Evolutionary conservation across 2,797 vertebrate species (phyloP), one percentile per base, ranked within the genome.

Genomic region (Halcyon smyrnensis): DNA sequence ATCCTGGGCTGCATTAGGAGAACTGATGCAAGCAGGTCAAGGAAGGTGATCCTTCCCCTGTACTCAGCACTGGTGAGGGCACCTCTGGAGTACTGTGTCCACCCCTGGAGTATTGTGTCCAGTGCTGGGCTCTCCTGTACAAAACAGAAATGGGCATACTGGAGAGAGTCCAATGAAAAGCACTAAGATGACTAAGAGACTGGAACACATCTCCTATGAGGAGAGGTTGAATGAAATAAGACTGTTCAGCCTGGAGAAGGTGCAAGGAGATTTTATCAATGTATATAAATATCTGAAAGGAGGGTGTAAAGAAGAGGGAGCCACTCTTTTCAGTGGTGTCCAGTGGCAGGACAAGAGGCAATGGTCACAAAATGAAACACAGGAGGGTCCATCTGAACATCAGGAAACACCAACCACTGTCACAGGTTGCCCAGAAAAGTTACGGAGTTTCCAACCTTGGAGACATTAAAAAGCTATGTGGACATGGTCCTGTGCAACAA

Each of bases 11-110:
- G 30, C 4, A 11, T 43, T 57, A n/a, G 19, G 20, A 34, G 5
- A 4, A 6, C 4, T 17, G 7, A 11, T 67, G 19, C 28, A 53
- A 57, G 62, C 4, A 39, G 5, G 14, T 7, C 0, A 0, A 41
- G 12, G 9, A 12, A 76, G 4, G 8, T 73, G 32, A 46, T 43
- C 41, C 41, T 43, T 62, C 13, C 24, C 32, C 32, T 34, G 28
- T 54, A 32, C 18, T 54, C 7, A 28, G 30, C 53, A 54, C 30
- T 54, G 16, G 11, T 54, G 30, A 32, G 30, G 30, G 30, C 53
- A 54, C 53, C 30, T 19, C 53, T 54, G 53, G 53, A 32, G 16
- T 54, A 54, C 20, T 54, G 53, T 54, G 53, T 32, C 53, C 41
- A 43, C 41, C 41, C 17, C 41, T 43, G 41, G 41, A 43, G 41